Evolutionary conservation across 2,113 vertebrate genomes (phyloP), one percentile per base, ranked within the genome.

Genomic region (Ictidomys tridecemlineatus): DNA sequence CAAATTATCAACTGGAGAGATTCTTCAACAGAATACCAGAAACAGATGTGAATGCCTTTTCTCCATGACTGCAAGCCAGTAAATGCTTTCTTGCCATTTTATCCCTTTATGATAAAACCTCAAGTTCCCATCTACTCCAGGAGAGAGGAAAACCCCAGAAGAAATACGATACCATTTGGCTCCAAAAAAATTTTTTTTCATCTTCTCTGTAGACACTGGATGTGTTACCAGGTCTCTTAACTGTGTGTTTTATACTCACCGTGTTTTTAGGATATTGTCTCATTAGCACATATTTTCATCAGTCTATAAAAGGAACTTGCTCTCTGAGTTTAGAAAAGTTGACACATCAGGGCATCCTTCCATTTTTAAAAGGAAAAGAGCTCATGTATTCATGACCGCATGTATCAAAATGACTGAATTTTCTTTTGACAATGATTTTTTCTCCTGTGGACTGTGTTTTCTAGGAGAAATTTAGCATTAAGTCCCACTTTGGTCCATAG

Each of bases 11-110:
- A 96, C 97, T 98, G 97, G 98, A 98, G 96, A 93, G 96, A 97
- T 97, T 98, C 98, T 98, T 98, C 97, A 98, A 91, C 93, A 89
- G 85, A 98, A 98, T 97, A 98, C 94, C 97, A 98, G 97, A 98
- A 98, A 97, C 98, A 99, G 98, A 98, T 98, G 98, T 97, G 97
- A 87, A 92, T 97, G 96, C 53, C 89, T 98, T 98, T 98, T 94
- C 97, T 98, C 92, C 80, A 45, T 5, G 26, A 96, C 45, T 98
- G 72, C 93, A 98, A 97, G 90, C 91, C 93, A 98, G 95, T 87
- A 95, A 85, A 79, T 73, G 90, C 96, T 98, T 89, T 79, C 89
- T 98, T 97, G 96, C 85, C 94, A 73, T 98, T 98, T 96, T 95
- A 85, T 97, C 74, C 90, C 53, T 96, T 98, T 97, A 92, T 97